Evolutionary conservation across 2,113 vertebrate species (phyloP), one percentile per base, ranked within the genome.

Genomic region (Nesogale talazaci): DNA sequence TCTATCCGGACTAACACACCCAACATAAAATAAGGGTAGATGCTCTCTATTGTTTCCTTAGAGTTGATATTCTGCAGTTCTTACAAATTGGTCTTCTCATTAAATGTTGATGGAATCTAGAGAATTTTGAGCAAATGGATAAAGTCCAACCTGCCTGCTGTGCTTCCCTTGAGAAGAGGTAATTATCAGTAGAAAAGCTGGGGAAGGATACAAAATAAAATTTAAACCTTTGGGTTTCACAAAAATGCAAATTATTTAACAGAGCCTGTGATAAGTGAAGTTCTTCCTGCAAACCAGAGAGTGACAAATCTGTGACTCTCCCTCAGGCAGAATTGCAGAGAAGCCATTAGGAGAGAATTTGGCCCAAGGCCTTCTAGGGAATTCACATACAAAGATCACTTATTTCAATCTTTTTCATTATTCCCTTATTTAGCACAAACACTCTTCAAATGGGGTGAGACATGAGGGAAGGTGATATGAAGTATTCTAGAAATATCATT

Each of bases 241-340:
- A n/a, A 89, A 87, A 78, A 92, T 81, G 81, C 77, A 93, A 96
- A 91, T 95, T 75, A 93, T 82, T 91, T 84, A 93, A 94, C 29
- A 84, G 80, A 96, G 46, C 84, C 42, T 87, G 74, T 90, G 88
- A 29, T 46, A 82, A 67, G 17, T 17, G 59, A 88, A n/a, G 17
- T 90, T 85, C 57, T 22, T 63, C 31, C 16, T 83, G 31, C 74
- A 91, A 92, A 89, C 69, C 77, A 92, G 52, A 89, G 38, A 89
- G 84, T 59, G 27, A 42, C 85, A 61, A 91, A 67, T 61, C 46
- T 92, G 52, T 42, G 29, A 65, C 93, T 4, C 22, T 10, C 42
- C 76, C 72, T 74, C 46, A 75, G 61, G 91, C 91, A 94, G 79
- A 92, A 59, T 15, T 85, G 61, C 57, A 93, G 86, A 67, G 12